A percentile compares a stretch with the other conserved stretches of the same genome.
phyloP scores from a whole-genome alignment of 30 jellyfish, hydroid and myxozoan species.

The Calvadosia cruxmelitensis region DNA sequence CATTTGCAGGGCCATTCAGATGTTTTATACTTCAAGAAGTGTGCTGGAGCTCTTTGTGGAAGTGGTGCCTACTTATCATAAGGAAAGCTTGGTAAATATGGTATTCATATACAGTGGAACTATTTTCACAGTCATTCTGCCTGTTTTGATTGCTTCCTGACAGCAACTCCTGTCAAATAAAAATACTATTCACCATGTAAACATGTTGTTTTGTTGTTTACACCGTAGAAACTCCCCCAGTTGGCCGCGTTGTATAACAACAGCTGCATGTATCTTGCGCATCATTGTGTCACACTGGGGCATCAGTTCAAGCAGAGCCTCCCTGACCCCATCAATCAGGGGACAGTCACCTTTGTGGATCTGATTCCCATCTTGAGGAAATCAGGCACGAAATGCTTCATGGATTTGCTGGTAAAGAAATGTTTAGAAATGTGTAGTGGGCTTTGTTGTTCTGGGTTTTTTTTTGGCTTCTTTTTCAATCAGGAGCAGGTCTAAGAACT shows the following conservation, averaged over 20 bases:
- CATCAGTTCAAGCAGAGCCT: slow-evolving; percentile 75
- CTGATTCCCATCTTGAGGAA: slow-evolving; percentile 76
- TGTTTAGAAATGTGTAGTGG: too few relatives aligned
- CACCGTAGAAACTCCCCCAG: slow-evolving; percentile 63
- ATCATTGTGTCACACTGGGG: slow-evolving; percentile 88
- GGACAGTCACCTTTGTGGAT: slow-evolving; percentile 75
- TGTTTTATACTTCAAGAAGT: slow-evolving; percentile 62
- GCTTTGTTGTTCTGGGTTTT: too few relatives aligned
- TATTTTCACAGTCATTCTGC: too few relatives aligned
- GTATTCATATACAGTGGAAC: too few relatives aligned
- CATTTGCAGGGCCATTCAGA: slow-evolving; percentile 59
- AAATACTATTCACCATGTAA: too few relatives aligned
- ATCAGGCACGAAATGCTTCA: slow-evolving; percentile 65
- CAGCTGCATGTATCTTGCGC: slow-evolving; percentile 89
- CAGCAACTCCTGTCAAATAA: too few relatives aligned
- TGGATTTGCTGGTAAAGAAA: slow-evolving; percentile 68
- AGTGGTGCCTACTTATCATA: slow-evolving; percentile 81
- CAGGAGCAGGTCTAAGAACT: too few relatives aligned
- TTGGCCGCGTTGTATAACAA: slow-evolving; percentile 90
- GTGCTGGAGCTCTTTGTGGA: slow-evolving; percentile 58
- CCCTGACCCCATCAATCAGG: slow-evolving; percentile 62
- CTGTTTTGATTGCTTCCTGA: too few relatives aligned
- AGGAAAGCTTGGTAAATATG: slow-evolving; percentile 46
- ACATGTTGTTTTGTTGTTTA: neutral
- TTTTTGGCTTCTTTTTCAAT: too few relatives aligned